Conservation (phyloP, 2,113 vertebrate species). For the Crypturellus undulatus region DNA sequence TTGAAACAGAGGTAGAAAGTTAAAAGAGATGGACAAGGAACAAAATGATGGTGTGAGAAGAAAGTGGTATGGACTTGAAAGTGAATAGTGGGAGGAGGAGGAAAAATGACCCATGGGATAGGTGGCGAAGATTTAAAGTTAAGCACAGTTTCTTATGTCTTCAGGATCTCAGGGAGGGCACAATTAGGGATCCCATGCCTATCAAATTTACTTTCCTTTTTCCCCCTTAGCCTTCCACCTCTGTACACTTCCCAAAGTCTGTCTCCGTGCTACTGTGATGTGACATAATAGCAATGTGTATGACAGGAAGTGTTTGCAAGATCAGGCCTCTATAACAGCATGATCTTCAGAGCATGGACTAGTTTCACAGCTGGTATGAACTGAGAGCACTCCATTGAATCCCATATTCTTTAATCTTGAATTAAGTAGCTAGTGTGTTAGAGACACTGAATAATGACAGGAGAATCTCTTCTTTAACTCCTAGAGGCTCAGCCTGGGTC, state of each 20-base stretch:
- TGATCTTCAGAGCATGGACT: not conserved
- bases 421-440: not conserved
- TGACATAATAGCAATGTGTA: not conserved
- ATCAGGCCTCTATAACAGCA: not conserved
- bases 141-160: not conserved
- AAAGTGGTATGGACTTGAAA: not conserved
- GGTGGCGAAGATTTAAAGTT: not conserved
- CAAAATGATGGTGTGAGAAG: not conserved
- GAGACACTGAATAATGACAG: not conserved
- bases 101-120: not conserved
- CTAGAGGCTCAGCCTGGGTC: slow-evolving; percentile 32
- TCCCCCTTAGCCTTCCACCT: not conserved
- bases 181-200: not conserved
- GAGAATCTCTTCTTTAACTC: slow-evolving; percentile 20
- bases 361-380: not conserved
- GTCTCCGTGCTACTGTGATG: not conserved
- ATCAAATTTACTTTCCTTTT: not conserved
- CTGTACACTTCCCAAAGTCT: not conserved
- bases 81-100: not conserved
- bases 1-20: not conserved
- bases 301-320: not conserved
- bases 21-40: not conserved
- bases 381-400: not conserved
- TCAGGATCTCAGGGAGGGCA: not conserved
- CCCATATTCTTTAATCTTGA: not conserved